Evolutionary conservation across 2,888 invertebrate genomes (phyloP), one percentile per base, ranked within the genome.

Genomic region (Dascillus cervinus): DNA sequence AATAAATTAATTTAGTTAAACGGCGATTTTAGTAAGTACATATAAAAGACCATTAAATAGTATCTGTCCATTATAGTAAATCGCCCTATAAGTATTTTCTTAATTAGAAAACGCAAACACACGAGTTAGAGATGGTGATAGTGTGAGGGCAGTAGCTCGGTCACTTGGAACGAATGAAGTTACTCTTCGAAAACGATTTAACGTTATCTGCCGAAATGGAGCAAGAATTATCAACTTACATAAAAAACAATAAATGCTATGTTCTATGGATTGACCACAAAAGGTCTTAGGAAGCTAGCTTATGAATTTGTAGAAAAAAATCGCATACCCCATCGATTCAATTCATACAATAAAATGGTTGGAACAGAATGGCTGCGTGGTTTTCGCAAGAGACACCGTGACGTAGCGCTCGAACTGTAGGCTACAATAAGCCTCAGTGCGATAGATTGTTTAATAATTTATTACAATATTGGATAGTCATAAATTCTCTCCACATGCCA

Each of bases 361-460:
- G 13, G 11, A 14, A 8, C 5, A 10, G 13, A 8, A 11, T 22
- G 24, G 24, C 24, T 24, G 11, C 4, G 13, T 4, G 24, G 24
- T 24, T 24, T 24, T 30, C 22, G 26, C 9, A 21, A 21, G 19
- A 17, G 22, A 22, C 22, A 33, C 19, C 27, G 22, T 9, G 27
- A 32, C 11, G 14, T 32, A 15, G 13, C 22, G 6, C 12, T 32
- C 8, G 20, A 27, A 17, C 21, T 22, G 19, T 33, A 19, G 28
- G 22, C 10, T 28, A 22, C n/a, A 33, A 21, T 15, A 21, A 22
- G 20, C 15, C 27, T n/a, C 13, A 22, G 3, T 13, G 27, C n/a
- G n/a, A 14, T 13, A 32, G 20, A 4, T 26, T 32, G n/a, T 28
- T 28, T 9, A 25, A 17, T 5, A 22, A n/a, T n/a, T 21, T 9